phyloP scores from a whole-genome alignment of 1,140 invertebrate species.

The Stenopsyche tienmushanensis region DNA sequence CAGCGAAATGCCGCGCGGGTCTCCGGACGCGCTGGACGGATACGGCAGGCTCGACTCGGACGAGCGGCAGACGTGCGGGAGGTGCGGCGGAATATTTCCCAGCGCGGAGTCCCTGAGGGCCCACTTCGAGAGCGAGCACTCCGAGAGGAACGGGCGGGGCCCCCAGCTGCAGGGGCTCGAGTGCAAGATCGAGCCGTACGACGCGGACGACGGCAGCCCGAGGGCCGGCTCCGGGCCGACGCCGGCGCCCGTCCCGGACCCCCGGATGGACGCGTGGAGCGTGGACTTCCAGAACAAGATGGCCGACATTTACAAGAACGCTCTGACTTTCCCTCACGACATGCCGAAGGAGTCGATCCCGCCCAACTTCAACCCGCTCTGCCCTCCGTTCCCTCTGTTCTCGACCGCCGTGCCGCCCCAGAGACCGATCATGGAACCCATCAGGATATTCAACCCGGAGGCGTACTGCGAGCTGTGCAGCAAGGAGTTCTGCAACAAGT shows the following conservation, averaged over 20 bases:
- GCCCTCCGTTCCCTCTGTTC: conserved; percentile 38
- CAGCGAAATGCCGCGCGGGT: conserved; percentile 10
- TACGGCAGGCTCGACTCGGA: conserved; percentile 19
- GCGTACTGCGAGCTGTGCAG: conserved; percentile 97
- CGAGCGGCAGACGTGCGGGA: conserved; percentile 27
- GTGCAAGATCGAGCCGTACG: conserved; percentile 39
- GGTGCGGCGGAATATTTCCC: conserved; percentile 33
- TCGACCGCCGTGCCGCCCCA: conserved; percentile 55
- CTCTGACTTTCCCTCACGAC: conserved; percentile 52
- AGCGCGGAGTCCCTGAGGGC: conserved; percentile 24
- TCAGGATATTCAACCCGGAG: conserved; percentile 90
- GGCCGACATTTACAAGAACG: conserved; percentile 56
- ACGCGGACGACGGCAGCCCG: conserved; percentile 33
- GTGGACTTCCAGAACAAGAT: conserved; percentile 54
- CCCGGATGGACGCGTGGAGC: conserved; percentile 37
- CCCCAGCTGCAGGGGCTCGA: conserved; percentile 24
- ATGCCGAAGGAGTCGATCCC: conserved; percentile 46
- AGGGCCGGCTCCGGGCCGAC: conserved; percentile 23
- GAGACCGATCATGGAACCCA: conserved; percentile 62
- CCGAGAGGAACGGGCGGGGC: conserved; percentile 33
- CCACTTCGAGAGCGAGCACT: conserved; percentile 37
- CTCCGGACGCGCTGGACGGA: conserved; percentile 18
- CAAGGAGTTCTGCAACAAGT: conserved; percentile 99
- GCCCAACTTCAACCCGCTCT: conserved; percentile 50
- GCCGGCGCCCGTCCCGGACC: conserved; percentile 19